Conservation (phyloP, 1,140 invertebrate species). For the Drosophila nasuta region DNA sequence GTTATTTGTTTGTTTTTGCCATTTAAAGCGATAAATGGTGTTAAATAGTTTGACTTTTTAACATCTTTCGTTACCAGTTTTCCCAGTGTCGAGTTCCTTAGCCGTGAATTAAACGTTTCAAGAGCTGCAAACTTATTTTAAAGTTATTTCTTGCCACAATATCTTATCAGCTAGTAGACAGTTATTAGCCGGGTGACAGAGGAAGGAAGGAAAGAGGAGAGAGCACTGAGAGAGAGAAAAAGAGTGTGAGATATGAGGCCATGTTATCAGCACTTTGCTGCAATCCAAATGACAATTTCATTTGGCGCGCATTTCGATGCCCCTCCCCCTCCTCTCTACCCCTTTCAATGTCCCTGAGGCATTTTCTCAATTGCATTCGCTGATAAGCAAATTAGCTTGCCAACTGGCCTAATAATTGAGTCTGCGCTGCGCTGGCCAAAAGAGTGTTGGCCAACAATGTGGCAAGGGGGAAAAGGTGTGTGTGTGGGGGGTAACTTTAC, state of each 20-base stretch:
- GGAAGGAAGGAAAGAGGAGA: neutral
- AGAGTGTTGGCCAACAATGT: constrained; percentile 13
- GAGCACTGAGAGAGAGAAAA: neutral
- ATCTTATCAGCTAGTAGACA: constrained; percentile 39
- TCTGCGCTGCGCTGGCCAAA: constrained; percentile 12
- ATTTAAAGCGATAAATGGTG: constrained; percentile 62
- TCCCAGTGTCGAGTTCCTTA: neutral
- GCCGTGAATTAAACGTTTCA: constrained; percentile 33
- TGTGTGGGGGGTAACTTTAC: constrained; percentile 42
- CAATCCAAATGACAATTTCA: constrained; percentile 63
- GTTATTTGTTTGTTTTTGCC: constrained; percentile 37
- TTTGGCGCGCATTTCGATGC: constrained; percentile 59
- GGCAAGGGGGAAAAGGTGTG: neutral
- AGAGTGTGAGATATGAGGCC: neutral
- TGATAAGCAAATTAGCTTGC: constrained; percentile 78
- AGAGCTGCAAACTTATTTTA: constrained; percentile 28
- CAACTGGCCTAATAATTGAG: constrained; percentile 61
- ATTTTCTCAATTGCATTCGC: constrained; percentile 34
- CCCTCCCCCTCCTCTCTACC: neutral
- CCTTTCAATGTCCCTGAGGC: neutral
- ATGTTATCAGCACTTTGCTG: constrained; percentile 55
- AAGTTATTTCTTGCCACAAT: constrained; percentile 25
- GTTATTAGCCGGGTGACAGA: neutral
- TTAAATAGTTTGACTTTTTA: constrained; percentile 63
- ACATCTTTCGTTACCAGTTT: neutral